A percentile compares a stretch with the other conserved stretches of the same genome.
These are phyloP conservation scores for Furcifer pardalis DNA, from an alignment of 2,797 vertebrate species.

Conservation along the genomic window DNA sequence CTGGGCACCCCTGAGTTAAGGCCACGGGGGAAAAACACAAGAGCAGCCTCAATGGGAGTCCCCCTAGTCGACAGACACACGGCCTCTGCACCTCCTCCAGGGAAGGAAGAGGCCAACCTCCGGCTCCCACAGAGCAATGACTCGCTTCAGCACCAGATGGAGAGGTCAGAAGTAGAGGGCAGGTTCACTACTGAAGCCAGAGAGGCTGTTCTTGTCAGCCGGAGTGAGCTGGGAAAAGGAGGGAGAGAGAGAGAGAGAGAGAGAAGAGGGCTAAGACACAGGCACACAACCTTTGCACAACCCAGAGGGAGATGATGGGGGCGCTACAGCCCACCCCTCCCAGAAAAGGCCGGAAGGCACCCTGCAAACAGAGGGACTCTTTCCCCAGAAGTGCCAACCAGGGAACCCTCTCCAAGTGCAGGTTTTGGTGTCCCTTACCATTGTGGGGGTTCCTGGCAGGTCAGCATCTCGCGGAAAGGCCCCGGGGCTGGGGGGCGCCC, in stretches of 20 bases:
- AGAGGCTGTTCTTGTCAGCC: conserved; percentile 86
- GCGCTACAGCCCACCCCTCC: too few relatives aligned
- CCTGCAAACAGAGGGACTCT: too few relatives aligned
- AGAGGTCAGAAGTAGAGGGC: conserved; percentile 92
- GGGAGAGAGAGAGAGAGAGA: conserved; percentile 21
- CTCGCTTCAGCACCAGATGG: too few relatives aligned
- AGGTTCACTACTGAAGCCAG: conserved; percentile 95
- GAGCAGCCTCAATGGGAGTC: too few relatives aligned
- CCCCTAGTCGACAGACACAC: too few relatives aligned
- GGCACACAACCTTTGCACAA: too few relatives aligned
- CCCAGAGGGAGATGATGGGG: too few relatives aligned
- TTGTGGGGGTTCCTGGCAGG: conserved; percentile 77
- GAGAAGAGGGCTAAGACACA: too few relatives aligned
- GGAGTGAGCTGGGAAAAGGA: conserved; percentile 86
- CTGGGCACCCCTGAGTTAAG: too few relatives aligned
- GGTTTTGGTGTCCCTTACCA: too few relatives aligned
- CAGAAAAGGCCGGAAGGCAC: background rate
- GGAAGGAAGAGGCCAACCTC: background rate
- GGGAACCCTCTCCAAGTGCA: too few relatives aligned
- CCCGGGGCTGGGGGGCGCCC: conserved; percentile 59
- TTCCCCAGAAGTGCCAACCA: background rate
- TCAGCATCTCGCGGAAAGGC: conserved; percentile 61
- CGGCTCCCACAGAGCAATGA: background rate
- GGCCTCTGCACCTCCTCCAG: fast-evolving
- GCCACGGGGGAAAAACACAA: too few relatives aligned